Base-by-base conservation (phyloP, 2,113 vertebrate genomes). In the Onychorhynchus coronatus region DNA sequence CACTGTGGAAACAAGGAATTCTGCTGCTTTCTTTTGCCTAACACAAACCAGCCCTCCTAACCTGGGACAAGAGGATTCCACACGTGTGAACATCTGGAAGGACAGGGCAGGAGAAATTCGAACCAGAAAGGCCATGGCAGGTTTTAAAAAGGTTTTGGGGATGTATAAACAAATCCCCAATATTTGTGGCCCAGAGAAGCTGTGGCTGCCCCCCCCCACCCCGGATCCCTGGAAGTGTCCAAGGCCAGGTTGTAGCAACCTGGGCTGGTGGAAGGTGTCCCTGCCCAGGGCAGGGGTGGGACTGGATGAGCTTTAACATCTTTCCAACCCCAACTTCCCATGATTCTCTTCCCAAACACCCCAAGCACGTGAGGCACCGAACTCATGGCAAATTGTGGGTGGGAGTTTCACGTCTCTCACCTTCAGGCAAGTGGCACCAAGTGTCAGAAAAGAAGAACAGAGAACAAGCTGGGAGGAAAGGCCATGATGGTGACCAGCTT, bases 351-450 rank as follows among this genome's bases (percentile, higher is more conserved):
- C 49, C 33, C 39, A 39, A 74, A 53, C 14, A 35, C 11, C 25
- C 25, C 14, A 62, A 46, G 46, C 11, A 18, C 0, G 1, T 20
- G 37, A 86, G 28, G 61, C 12, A 62, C 30, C 1, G 0, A 39
- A 20, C 7, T 23, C 18, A 0, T 1, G 14, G 42, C 31, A 66
- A 42, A 28, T 8, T 37, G 33, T 5, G 2, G 2, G 13, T 17
- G 77, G 16, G 58, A 63, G 52, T 17, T 33, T 41, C 30, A n/a
- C 27, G 70, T n/a, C 25, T 37, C 15, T 24, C 33, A 11, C 39
- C 49, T 41, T 33, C 42, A 61, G 50, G 31, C 24, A 74, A 55
- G 72, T 5, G 46, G 67, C 9, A 56, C 31, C 78, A 42, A 75
- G 52, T 5, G 47, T 47, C 65, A 85, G 23, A 22, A 62, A 61